Evolutionary conservation across 1,140 invertebrate genomes (phyloP), one percentile per base, ranked within the genome.

Genomic region (Cephus cinctus): DNA sequence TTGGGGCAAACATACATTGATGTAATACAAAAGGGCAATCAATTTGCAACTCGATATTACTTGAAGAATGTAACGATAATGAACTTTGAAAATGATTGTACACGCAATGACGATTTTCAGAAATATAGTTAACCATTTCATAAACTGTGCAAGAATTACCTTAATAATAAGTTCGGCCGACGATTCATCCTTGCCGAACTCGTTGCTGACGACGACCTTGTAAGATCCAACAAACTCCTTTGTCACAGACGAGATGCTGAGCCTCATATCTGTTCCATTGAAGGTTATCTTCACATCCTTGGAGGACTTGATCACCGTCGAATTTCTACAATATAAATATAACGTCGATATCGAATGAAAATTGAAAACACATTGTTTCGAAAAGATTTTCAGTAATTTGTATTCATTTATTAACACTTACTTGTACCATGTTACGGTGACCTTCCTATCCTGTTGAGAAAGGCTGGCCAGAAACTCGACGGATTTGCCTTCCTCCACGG

Each of bases 371-470:
- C 2, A 46, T 16, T 21, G 36, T 39, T 9, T 35, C 32, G 25
- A 27, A 27, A 27, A 8, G 6, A 8, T n/a, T 27, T 27, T 27
- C n/a, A n/a, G n/a, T n/a, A 27, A 27, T 6, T 8, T 27, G n/a
- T 6, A 6, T 27, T 6, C 25, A 27, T 27, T n/a, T 27, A 21
- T 25, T 8, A 25, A 42, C 19, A 68, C 75, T 66, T 73, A 84
- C 81, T 87, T 92, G 65, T 87, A 91, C 92, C 92, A 95, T n/a
- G 82, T 87, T 15, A 94, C 82, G 56, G 83, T 88, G 47, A 87
- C 84, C 50, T 86, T 88, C 54, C 87, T 88, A 61, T 93, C 88
- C 2, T 80, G 73, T 42, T 83, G 82, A 54, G 85, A 81, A 2
- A 94, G 77, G 45, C 82, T 84, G 34, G 87, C 85, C 12, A 85